Base-by-base conservation (phyloP, 2,113 vertebrate species). In the Puffinus mauretanicus region DNA sequence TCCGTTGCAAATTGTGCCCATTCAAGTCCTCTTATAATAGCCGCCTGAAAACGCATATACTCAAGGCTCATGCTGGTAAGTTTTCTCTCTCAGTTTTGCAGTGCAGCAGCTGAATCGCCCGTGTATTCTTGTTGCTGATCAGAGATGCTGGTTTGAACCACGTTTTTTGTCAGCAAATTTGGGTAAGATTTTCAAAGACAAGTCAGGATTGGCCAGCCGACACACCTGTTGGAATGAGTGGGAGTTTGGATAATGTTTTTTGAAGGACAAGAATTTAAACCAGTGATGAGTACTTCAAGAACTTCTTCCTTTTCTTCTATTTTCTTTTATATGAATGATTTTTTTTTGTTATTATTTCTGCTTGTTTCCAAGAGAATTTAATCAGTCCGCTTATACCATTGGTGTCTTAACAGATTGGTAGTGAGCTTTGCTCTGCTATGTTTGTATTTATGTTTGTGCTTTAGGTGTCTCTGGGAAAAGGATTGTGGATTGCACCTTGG, bases 21-120 rank as follows among this genome's bases (percentile, higher is more conserved):
- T 99, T 99, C 98, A 99, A 99, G 97, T 99, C 99, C 67, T 99
- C 99, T 77, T 99, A 99, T 42, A 98, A 99, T 93, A 99, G 99
- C 95, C 99, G 99, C 86, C 98, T 99, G 98, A 99, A 99, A 98
- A 99, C 99, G 73, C 99, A 99, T 93, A 98, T 99, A 94, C 98
- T 99, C 90, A 99, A 99, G 98, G 98, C 99, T 90, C 99, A 99
- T 69, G 98, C 99, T 98, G 99, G 99, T 99, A 96, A 98, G 98
- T 98, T 70, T 64, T 89, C 32, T 78, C 62, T 36, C 61, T 85
- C 40, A 40, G 36, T 91, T 94, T 93, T 75, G 52, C 64, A 75
- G 60, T 70, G 51, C 69, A 69, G 80, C 88, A 72, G 66, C 78
- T 90, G 82, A 91, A 64, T 81, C 70, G 66, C 30, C 78, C 5